Evolutionary conservation across 2,797 vertebrate species (phyloP).

Genomic region (Sebastes melanostomus): DNA sequence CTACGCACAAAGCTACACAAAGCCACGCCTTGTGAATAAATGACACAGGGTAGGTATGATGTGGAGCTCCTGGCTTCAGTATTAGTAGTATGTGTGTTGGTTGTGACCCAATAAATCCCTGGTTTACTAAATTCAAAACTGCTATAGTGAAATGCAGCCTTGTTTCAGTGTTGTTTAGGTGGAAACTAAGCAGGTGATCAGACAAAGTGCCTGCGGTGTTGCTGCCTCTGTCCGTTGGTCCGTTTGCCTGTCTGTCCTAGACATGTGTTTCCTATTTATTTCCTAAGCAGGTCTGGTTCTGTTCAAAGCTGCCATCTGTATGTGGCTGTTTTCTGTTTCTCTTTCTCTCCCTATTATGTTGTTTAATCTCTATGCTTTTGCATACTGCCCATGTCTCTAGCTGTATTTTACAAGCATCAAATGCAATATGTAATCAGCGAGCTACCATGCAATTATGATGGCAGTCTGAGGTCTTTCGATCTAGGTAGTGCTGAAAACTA

Average conservation of each 20-base stretch:
- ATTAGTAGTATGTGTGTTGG: neutral
- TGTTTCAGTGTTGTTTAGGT: neutral
- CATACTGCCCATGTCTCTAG: neutral
- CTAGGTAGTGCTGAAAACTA: fast-evolving
- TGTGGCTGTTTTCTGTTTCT: conserved; percentile 7
- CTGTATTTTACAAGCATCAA: neutral
- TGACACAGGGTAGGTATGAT: neutral
- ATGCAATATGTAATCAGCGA: neutral
- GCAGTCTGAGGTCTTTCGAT: neutral
- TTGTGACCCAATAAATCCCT: neutral
- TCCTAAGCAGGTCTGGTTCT: conserved; percentile 47
- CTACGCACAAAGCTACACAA: neutral
- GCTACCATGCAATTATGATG: neutral
- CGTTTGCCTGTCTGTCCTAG: conserved; percentile 33
- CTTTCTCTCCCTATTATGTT: neutral
- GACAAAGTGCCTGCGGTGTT: neutral
- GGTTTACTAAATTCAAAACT: neutral
- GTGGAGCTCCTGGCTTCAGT: neutral
- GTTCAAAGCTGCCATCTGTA: conserved; percentile 26
- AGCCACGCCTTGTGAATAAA: conserved; percentile 6
- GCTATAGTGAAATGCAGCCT: neutral
- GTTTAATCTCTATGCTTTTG: conserved; percentile 6
- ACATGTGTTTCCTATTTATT: conserved; percentile 67
- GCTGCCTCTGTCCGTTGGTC: conserved; percentile 22
- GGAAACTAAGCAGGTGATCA: conserved; percentile 21